A percentile compares a stretch with the other conserved stretches of the same genome.
Conservation (phyloP, 2,113 vertebrate species). For the Thoracochromis brauschi region DNA sequence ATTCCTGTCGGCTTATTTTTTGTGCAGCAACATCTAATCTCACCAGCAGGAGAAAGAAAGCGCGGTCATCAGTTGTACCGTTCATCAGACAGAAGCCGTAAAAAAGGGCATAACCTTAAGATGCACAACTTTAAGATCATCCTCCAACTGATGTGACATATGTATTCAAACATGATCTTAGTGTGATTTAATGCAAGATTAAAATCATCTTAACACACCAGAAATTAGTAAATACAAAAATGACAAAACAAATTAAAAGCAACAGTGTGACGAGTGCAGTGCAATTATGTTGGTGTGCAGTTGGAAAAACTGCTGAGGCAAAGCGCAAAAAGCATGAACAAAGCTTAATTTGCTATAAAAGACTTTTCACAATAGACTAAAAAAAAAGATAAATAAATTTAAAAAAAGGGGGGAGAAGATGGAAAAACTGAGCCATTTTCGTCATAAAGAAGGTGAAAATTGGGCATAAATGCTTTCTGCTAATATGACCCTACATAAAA, state of each 20-base stretch:
- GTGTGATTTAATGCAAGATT: neutral
- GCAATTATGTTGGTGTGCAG: neutral
- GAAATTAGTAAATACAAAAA: neutral
- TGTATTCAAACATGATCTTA: neutral
- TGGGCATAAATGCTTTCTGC: neutral
- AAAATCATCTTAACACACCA: neutral
- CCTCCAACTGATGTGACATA: neutral
- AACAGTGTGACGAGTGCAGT: neutral
- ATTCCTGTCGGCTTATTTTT: neutral
- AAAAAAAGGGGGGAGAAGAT: fast-evolving
- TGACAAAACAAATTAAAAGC: neutral
- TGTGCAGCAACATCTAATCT: neutral
- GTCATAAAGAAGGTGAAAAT: neutral
- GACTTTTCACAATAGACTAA: neutral
- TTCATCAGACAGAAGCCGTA: neutral
- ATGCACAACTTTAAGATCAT: neutral
- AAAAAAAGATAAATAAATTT: too few species aligned
- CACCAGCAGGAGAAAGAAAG: neutral
- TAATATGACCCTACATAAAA: neutral
- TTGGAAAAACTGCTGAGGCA: neutral
- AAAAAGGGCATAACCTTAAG: neutral
- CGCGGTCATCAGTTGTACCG: neutral
- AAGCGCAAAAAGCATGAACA: neutral
- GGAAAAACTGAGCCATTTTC: neutral
- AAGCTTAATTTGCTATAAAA: neutral